Evolutionary conservation across 1,140 invertebrate species (phyloP).

Genomic region (Ceratoteleas bidentatus): DNA sequence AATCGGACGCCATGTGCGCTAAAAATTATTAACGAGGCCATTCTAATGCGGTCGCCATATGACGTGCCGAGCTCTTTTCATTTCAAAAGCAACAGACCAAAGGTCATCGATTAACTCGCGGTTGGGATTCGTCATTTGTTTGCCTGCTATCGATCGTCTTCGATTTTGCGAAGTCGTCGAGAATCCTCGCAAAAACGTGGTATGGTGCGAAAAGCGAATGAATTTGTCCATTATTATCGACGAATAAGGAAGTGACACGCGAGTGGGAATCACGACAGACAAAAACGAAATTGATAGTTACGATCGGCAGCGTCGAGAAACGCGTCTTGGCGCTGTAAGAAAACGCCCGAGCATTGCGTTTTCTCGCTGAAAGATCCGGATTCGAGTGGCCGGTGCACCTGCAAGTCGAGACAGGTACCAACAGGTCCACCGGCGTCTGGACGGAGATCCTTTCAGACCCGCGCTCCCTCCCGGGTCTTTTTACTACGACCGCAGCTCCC

Average conservation of each 20-base stretch:
- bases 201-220: no score
- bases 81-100: conserved; percentile 25
- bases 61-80: conserved; percentile 14
- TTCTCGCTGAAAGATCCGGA: conserved; percentile 66
- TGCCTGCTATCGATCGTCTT: background rate
- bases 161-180: no score
- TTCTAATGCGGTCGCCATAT: conserved; percentile 41
- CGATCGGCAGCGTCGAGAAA: conserved; percentile 1
- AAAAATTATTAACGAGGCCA: conserved; percentile 46
- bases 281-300: conserved; percentile 46
- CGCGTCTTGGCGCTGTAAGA: no score
- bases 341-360: conserved; percentile 65
- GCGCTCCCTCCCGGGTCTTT: conserved; percentile 41
- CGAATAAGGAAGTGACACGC: conserved; percentile 11
- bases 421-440: conserved; percentile 68
- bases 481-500: conserved; percentile 54
- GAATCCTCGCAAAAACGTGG: no score
- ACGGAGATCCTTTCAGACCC: conserved; percentile 39
- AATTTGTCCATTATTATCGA: background rate
- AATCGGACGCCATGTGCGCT: conserved; percentile 52
- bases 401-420: conserved; percentile 74
- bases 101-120: conserved; percentile 17
- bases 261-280: background rate
- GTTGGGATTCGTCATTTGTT: conserved; percentile 21
- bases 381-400: conserved; percentile 70